Evolutionary conservation across 2,797 vertebrate genomes (phyloP).

Genomic region (Poeciliopsis presidionis): DNA sequence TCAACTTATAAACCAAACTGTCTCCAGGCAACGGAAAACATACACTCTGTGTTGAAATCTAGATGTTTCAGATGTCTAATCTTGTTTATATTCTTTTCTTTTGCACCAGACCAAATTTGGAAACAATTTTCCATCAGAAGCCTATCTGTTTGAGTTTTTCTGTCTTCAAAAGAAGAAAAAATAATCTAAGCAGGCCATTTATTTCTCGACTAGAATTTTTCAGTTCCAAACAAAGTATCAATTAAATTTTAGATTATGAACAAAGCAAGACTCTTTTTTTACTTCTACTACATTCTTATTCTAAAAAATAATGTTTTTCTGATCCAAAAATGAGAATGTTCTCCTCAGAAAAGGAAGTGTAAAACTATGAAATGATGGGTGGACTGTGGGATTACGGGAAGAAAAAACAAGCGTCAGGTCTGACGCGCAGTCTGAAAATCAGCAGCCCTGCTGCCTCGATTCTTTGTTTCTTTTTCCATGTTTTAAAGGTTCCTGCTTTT

Average conservation of each 20-base stretch:
- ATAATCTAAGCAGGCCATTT: not conserved
- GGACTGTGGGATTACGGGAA: constrained; percentile 45
- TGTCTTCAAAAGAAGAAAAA: not conserved
- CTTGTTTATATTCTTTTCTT: constrained; percentile 40
- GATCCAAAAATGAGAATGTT: not conserved
- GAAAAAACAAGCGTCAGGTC: constrained; percentile 59
- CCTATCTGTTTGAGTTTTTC: not conserved
- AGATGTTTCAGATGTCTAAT: constrained; percentile 62
- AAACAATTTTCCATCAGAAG: constrained; percentile 14
- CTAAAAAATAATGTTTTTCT: not conserved
- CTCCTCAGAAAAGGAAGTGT: constrained; percentile 8
- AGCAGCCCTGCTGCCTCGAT: constrained; percentile 65
- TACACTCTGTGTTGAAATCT: constrained; percentile 28
- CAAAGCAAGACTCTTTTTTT: not conserved
- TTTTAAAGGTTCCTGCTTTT: constrained; percentile 17
- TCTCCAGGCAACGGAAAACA: constrained; percentile 54
- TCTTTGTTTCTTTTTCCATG: constrained; percentile 43
- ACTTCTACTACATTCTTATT: not conserved
- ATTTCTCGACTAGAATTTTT: constrained; percentile 7
- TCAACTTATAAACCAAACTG: constrained; percentile 56
- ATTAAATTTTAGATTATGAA: not conserved
- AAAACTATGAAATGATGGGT: constrained; percentile 40
- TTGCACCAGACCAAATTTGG: constrained; percentile 39
- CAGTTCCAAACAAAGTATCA: not conserved
- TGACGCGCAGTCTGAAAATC: constrained; percentile 81